These are phyloP conservation scores for Pedionomus torquatus DNA, from an alignment of 2,113 vertebrate species.

Conservation along the genomic window DNA sequence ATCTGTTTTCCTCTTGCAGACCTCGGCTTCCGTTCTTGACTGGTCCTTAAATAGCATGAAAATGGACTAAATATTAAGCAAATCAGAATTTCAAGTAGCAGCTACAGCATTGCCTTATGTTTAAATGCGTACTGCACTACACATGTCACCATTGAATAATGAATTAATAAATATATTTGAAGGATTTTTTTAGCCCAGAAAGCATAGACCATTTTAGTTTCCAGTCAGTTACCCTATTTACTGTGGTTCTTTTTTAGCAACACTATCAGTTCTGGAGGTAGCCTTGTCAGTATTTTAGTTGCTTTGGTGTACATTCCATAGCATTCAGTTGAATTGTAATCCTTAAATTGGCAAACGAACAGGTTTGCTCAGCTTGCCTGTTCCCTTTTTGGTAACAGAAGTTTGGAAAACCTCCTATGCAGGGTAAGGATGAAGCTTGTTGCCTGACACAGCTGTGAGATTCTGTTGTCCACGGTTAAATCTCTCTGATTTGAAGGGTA, in stretches of 20 bases:
- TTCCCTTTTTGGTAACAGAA: constrained; percentile 38
- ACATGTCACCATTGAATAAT: constrained; percentile 39
- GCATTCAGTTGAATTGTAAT: constrained; percentile 42
- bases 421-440: not conserved
- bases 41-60: constrained; percentile 49
- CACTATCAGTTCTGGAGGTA: not conserved
- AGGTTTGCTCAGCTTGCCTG: constrained; percentile 49
- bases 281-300: constrained; percentile 64
- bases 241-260: constrained; percentile 31
- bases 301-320: constrained; percentile 31
- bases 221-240: constrained; percentile 61
- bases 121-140: not conserved
- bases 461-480: not conserved
- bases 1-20: not conserved
- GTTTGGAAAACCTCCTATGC: not conserved
- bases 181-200: constrained; percentile 46
- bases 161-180: constrained; percentile 60
- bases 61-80: constrained; percentile 59
- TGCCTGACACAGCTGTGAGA: not conserved
- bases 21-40: not conserved
- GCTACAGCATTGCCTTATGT: not conserved
- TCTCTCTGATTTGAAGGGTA: not conserved
- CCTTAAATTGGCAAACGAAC: constrained; percentile 50
- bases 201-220: constrained; percentile 24
- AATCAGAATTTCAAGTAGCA: constrained; percentile 42